Conservation (phyloP, 2,888 invertebrate genomes). For the Podotricha telesiphe region DNA sequence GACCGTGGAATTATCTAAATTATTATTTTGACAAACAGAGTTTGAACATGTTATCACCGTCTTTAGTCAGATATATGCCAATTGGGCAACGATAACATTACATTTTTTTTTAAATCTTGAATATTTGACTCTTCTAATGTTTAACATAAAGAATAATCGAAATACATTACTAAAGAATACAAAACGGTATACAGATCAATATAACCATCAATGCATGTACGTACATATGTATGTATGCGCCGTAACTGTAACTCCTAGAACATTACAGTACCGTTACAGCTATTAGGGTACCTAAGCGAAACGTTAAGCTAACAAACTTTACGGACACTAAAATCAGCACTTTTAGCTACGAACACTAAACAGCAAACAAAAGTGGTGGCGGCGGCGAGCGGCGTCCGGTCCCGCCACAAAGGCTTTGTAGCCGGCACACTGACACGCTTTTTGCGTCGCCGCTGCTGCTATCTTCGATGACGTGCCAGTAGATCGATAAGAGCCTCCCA, state of each 20-base stretch:
- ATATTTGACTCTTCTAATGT: not conserved
- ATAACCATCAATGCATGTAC: not conserved
- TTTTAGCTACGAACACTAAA: slow-evolving; percentile 76
- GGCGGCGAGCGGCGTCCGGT: slow-evolving; percentile 78
- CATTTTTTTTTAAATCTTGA: not conserved
- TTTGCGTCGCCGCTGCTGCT: slow-evolving; percentile 75
- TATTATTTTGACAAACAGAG: not conserved
- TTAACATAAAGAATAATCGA: not conserved
- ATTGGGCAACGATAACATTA: no score
- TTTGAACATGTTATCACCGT: not conserved
- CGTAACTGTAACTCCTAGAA: slow-evolving; percentile 35
- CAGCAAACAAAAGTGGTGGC: slow-evolving; percentile 76
- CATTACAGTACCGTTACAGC: slow-evolving; percentile 37
- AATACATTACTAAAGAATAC: not conserved
- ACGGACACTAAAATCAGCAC: slow-evolving; percentile 71
- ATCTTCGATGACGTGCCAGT: slow-evolving; percentile 81
- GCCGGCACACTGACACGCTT: slow-evolving; percentile 81
- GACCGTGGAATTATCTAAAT: no score
- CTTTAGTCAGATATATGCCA: not conserved
- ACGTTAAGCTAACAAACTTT: slow-evolving; percentile 57
- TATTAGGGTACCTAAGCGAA: slow-evolving; percentile 51
- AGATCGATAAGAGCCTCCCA: slow-evolving; percentile 82
- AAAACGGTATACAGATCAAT: not conserved
- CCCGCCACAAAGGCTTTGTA: slow-evolving; percentile 79
- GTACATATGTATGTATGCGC: slow-evolving; percentile 2